Evolutionary conservation across 2,888 invertebrate genomes (phyloP), one percentile per base, ranked within the genome.

Genomic region (Oeneis ivallda): DNA sequence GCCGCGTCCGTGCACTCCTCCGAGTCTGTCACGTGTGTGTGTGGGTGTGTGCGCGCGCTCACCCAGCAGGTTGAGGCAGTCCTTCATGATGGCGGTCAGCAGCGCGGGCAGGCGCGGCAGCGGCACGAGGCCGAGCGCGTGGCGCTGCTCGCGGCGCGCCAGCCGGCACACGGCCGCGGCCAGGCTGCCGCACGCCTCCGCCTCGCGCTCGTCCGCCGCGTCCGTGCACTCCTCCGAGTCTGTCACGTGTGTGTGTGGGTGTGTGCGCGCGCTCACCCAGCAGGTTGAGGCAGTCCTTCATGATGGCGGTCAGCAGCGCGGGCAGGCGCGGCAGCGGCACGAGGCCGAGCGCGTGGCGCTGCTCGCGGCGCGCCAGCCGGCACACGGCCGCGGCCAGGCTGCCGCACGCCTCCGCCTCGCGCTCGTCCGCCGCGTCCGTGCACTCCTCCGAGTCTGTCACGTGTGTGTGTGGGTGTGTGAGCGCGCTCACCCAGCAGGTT

Each of bases 361-460:
- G 94, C 85, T 99, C 98, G 83, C 96, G 95, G 75, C 98, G 96
- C 93, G 98, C 96, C 17, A 98, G 90, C 65, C 96, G 95, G 69
- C 96, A 95, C 67, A 98, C 90, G 0, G 96, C 97, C 41, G 96
- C 95, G 5, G 98, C 94, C 76, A 96, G 93, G 52, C 96, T 94
- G 68, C 98, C 89, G 8, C 85, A 87, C 68, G 81, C 71, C 75
- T 83, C 83, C 60, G 84, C 85, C 74, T 88, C 90, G 75, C 81
- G 81, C 71, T 88, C 89, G 65, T 89, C 90, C 62, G 85, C 76
- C 2, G n/a, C n/a, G n/a, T n/a, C n/a, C n/a, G n/a, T n/a, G n/a
- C n/a, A n/a, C n/a, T n/a, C n/a, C n/a, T n/a, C n/a, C n/a, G n/a
- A n/a, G n/a, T n/a, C n/a, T n/a, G n/a, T n/a, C 26, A 26, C 2